phyloP scores from a whole-genome alignment of 1,140 invertebrate genomes.

The Hylaeus volcanicus region DNA sequence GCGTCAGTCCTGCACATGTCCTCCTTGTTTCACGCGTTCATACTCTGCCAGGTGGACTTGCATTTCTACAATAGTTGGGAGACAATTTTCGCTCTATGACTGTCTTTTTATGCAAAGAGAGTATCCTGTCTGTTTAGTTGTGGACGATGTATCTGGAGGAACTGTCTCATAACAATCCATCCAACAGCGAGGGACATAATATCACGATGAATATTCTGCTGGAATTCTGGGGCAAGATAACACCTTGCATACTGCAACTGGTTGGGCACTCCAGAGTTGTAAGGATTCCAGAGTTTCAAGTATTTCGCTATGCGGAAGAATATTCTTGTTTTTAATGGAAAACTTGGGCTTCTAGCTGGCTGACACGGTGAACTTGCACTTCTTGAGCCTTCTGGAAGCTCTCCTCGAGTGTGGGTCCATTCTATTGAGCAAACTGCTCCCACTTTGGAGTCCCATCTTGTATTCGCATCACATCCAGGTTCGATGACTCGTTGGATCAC shows the following conservation, averaged over 20 bases:
- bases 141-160: slow-evolving; percentile 99
- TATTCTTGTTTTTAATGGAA: neutral
- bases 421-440: slow-evolving; percentile 91
- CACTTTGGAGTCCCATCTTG: slow-evolving; percentile 94
- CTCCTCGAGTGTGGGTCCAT: slow-evolving; percentile 97
- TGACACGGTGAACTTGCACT: slow-evolving; percentile 98
- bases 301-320: neutral
- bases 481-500: neutral
- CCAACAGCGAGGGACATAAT: slow-evolving; percentile 86
- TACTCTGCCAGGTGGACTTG: slow-evolving; percentile 86
- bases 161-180: slow-evolving; percentile 85
- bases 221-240: slow-evolving; percentile 99
- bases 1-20: slow-evolving; percentile 95
- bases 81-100: no score
- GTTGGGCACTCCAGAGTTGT: slow-evolving; percentile 96
- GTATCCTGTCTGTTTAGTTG: slow-evolving; percentile 82
- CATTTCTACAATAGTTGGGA: no score
- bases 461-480: slow-evolving; percentile 93
- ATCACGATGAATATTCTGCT: slow-evolving; percentile 92
- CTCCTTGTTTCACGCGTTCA: slow-evolving; percentile 90
- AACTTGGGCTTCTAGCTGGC: slow-evolving; percentile 86
- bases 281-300: slow-evolving; percentile 65
- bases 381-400: slow-evolving; percentile 96
- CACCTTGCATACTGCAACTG: slow-evolving; percentile 95
- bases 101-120: neutral